Evolutionary conservation across 1,140 invertebrate genomes (phyloP), one percentile per base, ranked within the genome.

Genomic region (Nasonia longicornis): DNA sequence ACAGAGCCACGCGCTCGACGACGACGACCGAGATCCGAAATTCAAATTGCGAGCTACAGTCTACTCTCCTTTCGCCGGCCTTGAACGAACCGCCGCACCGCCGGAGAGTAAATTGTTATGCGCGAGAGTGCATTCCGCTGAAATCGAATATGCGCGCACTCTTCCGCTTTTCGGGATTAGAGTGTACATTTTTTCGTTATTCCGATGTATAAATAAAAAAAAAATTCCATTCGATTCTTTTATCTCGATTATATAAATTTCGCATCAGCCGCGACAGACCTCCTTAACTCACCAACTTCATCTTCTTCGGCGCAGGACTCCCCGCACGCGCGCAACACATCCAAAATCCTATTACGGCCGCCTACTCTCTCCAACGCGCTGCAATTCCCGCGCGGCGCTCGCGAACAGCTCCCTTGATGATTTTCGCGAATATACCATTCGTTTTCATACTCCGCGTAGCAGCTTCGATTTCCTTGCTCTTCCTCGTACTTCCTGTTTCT

Each of bases 21-120:
- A 22, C n/a, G 70, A 22, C n/a, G 70, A 45, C 20, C 38, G 38
- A 72, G 38, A 72, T 72, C 12, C 71, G 38, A 73, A 73, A 73
- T 73, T 73, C 71, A 73, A 73, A 73, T 73, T 52, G 70, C 31
- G 20, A 72, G 31, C 0, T 3, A 2, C 16, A n/a, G 20, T 58
- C 16, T 58, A 20, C 26, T 67, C 66, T 67, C 12, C 66, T 29
- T 67, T 67, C 52, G 20, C 16, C 20, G 20, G 52, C 52, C 52
- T 67, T 31, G 66, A 66, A 66, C n/a, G 10, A 67, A 20, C 4
- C n/a, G 0, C 52, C 16, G 10, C 12, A 35, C 52, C 16, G 10
- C 12, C 35, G 35, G 6, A 31, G 20, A 42, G 31, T 72, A 22
- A 72, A 72, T 72, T 42, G 35, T 72, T 72, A n/a, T 42, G 66